Conservation (phyloP, 2,888 invertebrate genomes). For the Agriotes lineatus region DNA sequence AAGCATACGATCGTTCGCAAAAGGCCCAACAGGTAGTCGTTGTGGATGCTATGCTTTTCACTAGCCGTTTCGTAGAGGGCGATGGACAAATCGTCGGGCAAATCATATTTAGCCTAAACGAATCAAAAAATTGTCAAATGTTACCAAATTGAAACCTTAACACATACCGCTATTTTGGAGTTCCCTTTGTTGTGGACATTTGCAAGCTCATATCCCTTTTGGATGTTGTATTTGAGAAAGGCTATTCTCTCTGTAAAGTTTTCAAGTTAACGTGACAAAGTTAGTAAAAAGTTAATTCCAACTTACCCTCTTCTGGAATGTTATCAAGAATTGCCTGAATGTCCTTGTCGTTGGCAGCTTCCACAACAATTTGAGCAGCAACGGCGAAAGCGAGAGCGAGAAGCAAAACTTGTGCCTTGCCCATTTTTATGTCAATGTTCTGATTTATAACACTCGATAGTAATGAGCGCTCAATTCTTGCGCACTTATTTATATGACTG, state of each 20-base stretch:
- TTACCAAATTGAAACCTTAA: too few species aligned
- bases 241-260: not conserved
- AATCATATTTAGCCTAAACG: not conserved
- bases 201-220: not conserved
- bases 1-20: constrained; percentile 17
- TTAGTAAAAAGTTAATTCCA: not conserved
- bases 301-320: constrained; percentile 5
- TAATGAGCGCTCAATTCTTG: too few species aligned
- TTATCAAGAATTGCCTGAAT: not conserved
- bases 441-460: too few species aligned
- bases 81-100: not conserved
- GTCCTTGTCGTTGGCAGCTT: not conserved
- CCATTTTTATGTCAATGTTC: too few species aligned
- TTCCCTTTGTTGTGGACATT: not conserved
- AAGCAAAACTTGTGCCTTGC: too few species aligned
- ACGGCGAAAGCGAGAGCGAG: too few species aligned
- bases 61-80: not conserved
- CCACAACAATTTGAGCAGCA: not conserved
- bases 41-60: not conserved
- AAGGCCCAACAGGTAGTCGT: not conserved
- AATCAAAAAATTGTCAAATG: not conserved
- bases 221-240: not conserved
- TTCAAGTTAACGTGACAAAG: not conserved
- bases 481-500: not conserved
- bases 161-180: not conserved